Evolutionary conservation across 2,797 vertebrate species (phyloP).

Genomic region (Hoplostethus atlanticus): DNA sequence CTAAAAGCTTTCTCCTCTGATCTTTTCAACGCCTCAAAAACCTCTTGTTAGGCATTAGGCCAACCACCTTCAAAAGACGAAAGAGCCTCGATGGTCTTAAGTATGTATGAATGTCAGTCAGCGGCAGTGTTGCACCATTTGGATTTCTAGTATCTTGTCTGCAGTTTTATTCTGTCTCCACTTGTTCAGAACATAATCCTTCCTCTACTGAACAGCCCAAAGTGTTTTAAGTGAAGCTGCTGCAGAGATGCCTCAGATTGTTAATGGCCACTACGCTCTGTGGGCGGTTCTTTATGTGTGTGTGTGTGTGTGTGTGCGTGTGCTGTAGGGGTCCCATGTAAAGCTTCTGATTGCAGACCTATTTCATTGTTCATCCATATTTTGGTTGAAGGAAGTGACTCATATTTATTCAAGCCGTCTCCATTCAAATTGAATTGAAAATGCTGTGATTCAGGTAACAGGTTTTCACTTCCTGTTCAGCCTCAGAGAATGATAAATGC

Average conservation of each 20-base stretch:
- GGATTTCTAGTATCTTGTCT: neutral
- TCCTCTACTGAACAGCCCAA: slow-evolving; percentile 2
- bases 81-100: neutral
- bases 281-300: slow-evolving; percentile 6
- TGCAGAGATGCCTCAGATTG: slow-evolving; percentile 45
- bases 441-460: neutral
- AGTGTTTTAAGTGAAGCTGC: slow-evolving; percentile 43
- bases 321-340: slow-evolving; percentile 7
- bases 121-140: neutral
- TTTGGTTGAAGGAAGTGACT: neutral
- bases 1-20: slow-evolving; percentile 36
- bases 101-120: neutral
- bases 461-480: neutral
- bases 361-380: neutral
- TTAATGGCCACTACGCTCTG: slow-evolving; percentile 37
- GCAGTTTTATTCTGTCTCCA: slow-evolving; percentile 17
- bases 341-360: slow-evolving; percentile 5
- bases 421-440: neutral
- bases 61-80: slow-evolving; percentile 10
- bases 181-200: slow-evolving; percentile 25
- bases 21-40: slow-evolving; percentile 10
- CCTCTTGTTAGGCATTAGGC: neutral
- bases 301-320: slow-evolving; percentile 20
- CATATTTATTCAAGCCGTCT: neutral
- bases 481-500: neutral